These are phyloP conservation scores for Periplaneta americana DNA, from an alignment of 1,140 invertebrate genomes.

Conservation along the genomic window DNA sequence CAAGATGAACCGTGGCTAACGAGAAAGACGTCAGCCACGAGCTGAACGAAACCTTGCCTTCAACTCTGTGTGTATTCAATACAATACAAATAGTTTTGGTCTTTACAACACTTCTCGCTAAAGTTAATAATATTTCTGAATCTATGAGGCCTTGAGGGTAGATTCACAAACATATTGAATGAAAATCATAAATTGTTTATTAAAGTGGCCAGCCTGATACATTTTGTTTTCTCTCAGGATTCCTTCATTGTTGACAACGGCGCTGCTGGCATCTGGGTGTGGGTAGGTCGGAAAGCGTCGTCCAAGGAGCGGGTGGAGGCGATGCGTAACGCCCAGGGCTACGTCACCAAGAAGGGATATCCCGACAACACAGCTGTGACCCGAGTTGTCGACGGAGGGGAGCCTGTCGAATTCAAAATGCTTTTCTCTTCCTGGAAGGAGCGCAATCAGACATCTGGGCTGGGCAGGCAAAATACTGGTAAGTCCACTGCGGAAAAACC, in stretches of 20 bases:
- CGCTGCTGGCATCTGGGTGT: slow-evolving; percentile 83
- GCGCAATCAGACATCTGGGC: slow-evolving; percentile 21
- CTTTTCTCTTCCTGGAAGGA: slow-evolving; percentile 74
- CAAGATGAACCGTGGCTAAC: no score
- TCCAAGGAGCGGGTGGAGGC: slow-evolving; percentile 67
- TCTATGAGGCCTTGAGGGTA: no score
- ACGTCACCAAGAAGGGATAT: slow-evolving; percentile 84
- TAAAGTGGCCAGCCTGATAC: no score
- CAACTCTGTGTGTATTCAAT: no score
- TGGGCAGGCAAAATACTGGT: background rate
- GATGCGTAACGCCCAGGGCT: slow-evolving; percentile 81
- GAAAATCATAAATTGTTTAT: no score
- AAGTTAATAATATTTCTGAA: no score
- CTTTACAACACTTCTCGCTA: no score
- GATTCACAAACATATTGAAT: no score
- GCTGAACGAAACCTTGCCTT: no score
- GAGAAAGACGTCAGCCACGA: no score
- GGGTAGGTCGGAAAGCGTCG: slow-evolving; percentile 74
- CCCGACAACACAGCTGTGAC: slow-evolving; percentile 63
- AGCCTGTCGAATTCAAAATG: slow-evolving; percentile 81
- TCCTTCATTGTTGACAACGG: slow-evolving; percentile 85
- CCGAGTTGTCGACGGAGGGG: slow-evolving; percentile 71
- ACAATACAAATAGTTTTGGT: no score
- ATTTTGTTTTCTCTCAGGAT: slow-evolving; percentile 56
- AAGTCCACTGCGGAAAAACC: background rate